Percentiles rank a stretch among this genome's conserved stretches.
Conservation (phyloP, 2,797 vertebrate genomes). For the Labroides dimidiatus region DNA sequence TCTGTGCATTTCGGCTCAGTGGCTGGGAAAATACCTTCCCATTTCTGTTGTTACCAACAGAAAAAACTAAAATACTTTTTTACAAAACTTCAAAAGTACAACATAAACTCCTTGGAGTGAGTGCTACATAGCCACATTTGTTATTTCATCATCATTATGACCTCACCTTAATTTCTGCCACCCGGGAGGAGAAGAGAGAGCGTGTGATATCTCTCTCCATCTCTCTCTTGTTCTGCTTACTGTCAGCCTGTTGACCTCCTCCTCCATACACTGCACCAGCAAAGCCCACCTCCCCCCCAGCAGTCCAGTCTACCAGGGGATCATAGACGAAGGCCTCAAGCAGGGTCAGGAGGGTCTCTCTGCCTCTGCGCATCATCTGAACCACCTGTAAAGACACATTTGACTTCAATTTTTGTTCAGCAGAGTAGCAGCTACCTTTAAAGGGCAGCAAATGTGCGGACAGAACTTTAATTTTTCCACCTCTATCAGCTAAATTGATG, state of each 20-base stretch:
- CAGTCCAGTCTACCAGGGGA: conserved; percentile 98
- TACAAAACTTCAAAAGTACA: too few relatives aligned
- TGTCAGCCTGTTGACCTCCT: conserved; percentile 97
- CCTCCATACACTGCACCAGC: conserved; percentile 98
- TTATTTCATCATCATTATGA: neutral
- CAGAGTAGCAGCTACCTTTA: neutral
- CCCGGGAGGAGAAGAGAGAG: conserved; percentile 97
- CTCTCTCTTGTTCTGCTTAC: conserved; percentile 97
- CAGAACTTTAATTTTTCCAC: too few relatives aligned
- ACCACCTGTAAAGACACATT: conserved; percentile 85
- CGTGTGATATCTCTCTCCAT: conserved; percentile 99
- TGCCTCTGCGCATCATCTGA: conserved; percentile 96
- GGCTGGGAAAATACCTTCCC: neutral
- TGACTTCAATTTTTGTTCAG: neutral
- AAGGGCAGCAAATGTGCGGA: too few relatives aligned
- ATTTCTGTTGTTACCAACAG: too few relatives aligned
- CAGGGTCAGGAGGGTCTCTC: conserved; percentile 95
- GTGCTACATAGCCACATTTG: neutral
- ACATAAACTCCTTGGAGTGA: neutral
- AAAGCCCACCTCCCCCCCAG: conserved; percentile 96
- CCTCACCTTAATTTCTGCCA: conserved; percentile 97
- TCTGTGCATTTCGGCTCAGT: neutral
- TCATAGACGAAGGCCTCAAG: conserved; percentile 99
- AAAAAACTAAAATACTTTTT: too few relatives aligned
- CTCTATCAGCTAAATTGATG: too few relatives aligned